Conservation (phyloP, 2,113 vertebrate genomes). For the Oxyura jamaicensis region DNA sequence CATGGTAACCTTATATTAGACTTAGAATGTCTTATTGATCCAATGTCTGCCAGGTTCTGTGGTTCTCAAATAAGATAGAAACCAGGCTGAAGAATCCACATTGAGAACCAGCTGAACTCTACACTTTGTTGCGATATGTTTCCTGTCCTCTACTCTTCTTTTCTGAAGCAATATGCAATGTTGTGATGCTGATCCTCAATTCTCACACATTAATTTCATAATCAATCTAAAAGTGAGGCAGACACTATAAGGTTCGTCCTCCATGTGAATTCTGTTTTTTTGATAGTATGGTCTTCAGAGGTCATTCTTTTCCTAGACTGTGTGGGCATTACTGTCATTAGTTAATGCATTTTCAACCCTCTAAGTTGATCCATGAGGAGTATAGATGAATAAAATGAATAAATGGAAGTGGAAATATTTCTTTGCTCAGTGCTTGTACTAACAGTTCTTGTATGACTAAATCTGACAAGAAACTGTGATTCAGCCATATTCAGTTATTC, state of each 20-base stretch:
- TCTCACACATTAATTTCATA: background rate
- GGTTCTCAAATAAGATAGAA: background rate
- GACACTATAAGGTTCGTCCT: background rate
- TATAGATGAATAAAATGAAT: background rate
- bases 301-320: background rate
- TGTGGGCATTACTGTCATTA: background rate
- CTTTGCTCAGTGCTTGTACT: background rate
- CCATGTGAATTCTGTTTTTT: background rate
- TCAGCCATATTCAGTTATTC: background rate
- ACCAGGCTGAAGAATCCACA: background rate
- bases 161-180: background rate
- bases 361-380: background rate
- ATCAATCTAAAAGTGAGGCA: background rate
- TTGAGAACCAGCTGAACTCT: accelerated
- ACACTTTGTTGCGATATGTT: background rate
- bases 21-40: background rate
- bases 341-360: background rate
- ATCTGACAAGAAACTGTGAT: background rate
- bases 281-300: background rate
- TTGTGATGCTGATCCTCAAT: background rate
- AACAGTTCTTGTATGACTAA: background rate
- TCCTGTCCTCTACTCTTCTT: background rate
- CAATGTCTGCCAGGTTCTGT: background rate
- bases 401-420: background rate
- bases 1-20: accelerated